Percentiles rank a stretch among this genome's conserved stretches.
Conservation (phyloP, 1,140 invertebrate genomes). For the Onthophagus taurus region DNA sequence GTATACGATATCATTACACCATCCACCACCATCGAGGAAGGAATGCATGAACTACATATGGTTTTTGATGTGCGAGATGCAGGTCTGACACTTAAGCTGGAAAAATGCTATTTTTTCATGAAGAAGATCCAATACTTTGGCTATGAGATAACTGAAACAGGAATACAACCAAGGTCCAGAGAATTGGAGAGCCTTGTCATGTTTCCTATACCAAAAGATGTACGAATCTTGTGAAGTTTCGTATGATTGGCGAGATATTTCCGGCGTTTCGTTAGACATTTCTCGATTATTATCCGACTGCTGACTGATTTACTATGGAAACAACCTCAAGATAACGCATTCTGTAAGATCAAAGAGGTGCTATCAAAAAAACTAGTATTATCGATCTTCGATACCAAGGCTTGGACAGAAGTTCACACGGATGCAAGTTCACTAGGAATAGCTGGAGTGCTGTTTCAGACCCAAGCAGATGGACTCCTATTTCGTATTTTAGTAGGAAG, state of each 20-base stretch:
- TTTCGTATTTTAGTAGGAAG: slow-evolving; percentile 10
- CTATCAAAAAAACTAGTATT: slow-evolving; percentile 18
- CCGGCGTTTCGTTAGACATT: slow-evolving; percentile 28
- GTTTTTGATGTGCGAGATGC: slow-evolving; percentile 25
- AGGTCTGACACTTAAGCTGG: slow-evolving; percentile 25
- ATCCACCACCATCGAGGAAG: slow-evolving; percentile 26
- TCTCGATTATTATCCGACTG: slow-evolving; percentile 26
- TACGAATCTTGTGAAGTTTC: slow-evolving; percentile 31
- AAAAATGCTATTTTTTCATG: slow-evolving; percentile 20
- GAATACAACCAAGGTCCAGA: slow-evolving; percentile 19
- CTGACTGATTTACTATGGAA: slow-evolving; percentile 4
- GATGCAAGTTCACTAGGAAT: too few relatives aligned
- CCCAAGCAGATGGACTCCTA: neutral
- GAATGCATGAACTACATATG: slow-evolving; percentile 24
- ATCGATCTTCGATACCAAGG: neutral
- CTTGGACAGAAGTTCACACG: slow-evolving; percentile 29
- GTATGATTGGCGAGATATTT: slow-evolving; percentile 31
- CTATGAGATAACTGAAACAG: slow-evolving; percentile 18
- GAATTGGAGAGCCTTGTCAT: slow-evolving; percentile 27
- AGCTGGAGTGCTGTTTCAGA: slow-evolving; percentile 26
- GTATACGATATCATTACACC: slow-evolving; percentile 29
- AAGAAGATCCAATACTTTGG: slow-evolving; percentile 22
- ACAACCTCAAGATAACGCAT: slow-evolving; percentile 23
- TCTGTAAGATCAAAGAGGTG: slow-evolving; percentile 14
- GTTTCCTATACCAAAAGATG: slow-evolving; percentile 23